Evolutionary conservation across 2,113 vertebrate species (phyloP).

Genomic region (Delphinapterus leucas): DNA sequence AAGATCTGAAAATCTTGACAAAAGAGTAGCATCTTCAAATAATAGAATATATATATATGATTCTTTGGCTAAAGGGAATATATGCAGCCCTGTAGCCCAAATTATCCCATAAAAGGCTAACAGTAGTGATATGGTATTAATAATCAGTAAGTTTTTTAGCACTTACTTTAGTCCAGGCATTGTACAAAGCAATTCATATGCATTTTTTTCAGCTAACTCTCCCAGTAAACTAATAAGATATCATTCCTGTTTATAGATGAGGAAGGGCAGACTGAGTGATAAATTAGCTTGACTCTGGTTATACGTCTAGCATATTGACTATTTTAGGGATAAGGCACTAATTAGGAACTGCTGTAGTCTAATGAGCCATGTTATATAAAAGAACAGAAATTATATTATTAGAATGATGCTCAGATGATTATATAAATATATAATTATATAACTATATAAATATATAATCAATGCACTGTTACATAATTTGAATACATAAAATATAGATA

Average conservation of each 20-base stretch:
- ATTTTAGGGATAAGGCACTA: not conserved
- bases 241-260: not conserved
- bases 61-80: not conserved
- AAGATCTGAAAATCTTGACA: not conserved
- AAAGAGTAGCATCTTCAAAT: not conserved
- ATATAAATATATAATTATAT: not conserved
- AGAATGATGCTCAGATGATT: not conserved
- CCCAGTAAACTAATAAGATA: not conserved
- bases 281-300: not conserved
- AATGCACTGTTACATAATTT: not conserved
- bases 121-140: not conserved
- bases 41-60: not conserved
- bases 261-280: not conserved
- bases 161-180: not conserved
- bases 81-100: not conserved
- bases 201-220: not conserved
- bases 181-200: not conserved
- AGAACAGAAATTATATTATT: not conserved
- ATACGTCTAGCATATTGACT: not conserved
- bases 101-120: not conserved
- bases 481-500: not conserved
- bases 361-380: not conserved
- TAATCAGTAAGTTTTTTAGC: not conserved
- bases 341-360: not conserved
- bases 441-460: not conserved